Percentiles rank a stretch among this genome's conserved stretches.
Evolutionary conservation across 2,888 invertebrate species (phyloP).

Genomic region (Cephus pulcher): DNA sequence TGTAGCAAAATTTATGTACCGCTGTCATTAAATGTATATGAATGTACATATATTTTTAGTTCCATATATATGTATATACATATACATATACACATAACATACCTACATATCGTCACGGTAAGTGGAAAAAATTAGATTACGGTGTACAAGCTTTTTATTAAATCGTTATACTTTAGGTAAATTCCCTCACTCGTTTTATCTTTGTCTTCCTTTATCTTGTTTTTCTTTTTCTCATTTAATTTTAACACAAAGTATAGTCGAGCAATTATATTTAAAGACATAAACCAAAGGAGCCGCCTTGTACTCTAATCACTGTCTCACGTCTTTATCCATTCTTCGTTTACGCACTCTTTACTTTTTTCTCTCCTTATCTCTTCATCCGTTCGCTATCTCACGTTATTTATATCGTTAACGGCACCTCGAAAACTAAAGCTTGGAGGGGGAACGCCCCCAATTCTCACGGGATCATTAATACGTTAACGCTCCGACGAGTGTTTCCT

Average conservation of each 20-base stretch:
- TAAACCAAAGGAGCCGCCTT: background rate
- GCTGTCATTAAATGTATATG: conserved; percentile 37
- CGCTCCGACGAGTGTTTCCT: background rate
- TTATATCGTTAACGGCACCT: background rate
- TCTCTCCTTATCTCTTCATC: background rate
- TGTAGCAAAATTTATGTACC: conserved; percentile 8
- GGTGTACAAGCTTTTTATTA: background rate
- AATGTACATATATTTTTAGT: conserved; percentile 44
- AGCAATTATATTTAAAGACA: background rate
- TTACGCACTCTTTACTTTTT: background rate
- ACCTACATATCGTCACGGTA: background rate
- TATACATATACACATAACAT: background rate
- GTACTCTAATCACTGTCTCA: background rate
- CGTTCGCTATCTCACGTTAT: background rate
- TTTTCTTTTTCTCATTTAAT: background rate
- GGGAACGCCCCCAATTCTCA: background rate
- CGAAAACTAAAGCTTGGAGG: background rate
- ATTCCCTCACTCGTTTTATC: background rate
- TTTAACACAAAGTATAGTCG: background rate
- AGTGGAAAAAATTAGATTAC: background rate
- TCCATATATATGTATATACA: conserved; percentile 25
- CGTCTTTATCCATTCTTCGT: background rate
- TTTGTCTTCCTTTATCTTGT: background rate
- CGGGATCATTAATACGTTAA: conserved; percentile 33
- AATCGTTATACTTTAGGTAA: conserved; percentile 4